These are phyloP conservation scores for Sceliomorpha sp. DNA, from an alignment of 2,888 invertebrate genomes.

Conservation along the genomic window DNA sequence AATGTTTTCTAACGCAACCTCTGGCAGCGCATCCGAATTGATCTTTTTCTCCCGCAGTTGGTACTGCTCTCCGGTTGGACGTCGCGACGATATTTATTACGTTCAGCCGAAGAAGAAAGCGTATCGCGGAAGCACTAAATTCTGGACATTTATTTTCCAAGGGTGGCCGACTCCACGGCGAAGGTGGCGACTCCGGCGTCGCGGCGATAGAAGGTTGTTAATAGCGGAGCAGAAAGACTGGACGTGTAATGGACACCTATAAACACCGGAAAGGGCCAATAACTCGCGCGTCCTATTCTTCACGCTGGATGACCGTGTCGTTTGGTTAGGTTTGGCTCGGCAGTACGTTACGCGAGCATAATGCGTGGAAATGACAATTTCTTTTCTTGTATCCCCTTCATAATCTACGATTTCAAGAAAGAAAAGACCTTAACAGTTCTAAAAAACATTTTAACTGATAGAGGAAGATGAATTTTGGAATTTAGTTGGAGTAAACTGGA, in stretches of 20 bases:
- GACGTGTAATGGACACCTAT: conserved; percentile 71
- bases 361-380: conserved; percentile 1
- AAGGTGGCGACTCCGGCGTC: conserved; percentile 4
- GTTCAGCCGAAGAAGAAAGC: conserved; percentile 11
- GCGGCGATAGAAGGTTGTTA: conserved; percentile 27
- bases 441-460: too few species aligned
- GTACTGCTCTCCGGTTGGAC: neutral
- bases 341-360: neutral
- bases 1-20: too few species aligned
- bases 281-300: conserved; percentile 68
- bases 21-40: too few species aligned
- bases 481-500: too few species aligned
- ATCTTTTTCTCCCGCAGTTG: neutral
- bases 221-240: conserved; percentile 45
- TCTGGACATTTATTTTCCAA: conserved; percentile 18
- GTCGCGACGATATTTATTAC: conserved; percentile 29
- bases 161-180: conserved; percentile 31
- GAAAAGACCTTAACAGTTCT: too few species aligned
- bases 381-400: neutral
- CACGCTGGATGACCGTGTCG: conserved; percentile 60
- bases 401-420: conserved; percentile 2
- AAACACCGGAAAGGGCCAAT: conserved; percentile 73
- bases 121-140: conserved; percentile 43
- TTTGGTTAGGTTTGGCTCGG: conserved; percentile 55
- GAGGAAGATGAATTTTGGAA: too few species aligned